A percentile compares a stretch with the other conserved stretches of the same genome.
These are phyloP conservation scores for Pterobdella sp. DNA, from an alignment of 2,888 invertebrate genomes.

Conservation along the genomic window DNA sequence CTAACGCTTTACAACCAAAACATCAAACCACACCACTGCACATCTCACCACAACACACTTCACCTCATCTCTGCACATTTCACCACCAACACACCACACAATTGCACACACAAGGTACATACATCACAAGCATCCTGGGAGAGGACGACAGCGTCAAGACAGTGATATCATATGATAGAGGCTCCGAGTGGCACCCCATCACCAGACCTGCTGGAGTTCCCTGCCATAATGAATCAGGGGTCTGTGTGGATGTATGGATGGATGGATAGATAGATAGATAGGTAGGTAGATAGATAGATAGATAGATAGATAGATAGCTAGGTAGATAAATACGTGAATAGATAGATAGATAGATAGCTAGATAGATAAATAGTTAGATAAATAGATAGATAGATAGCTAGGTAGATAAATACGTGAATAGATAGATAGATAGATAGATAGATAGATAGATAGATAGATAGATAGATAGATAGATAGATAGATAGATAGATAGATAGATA, in stretches of 20 bases:
- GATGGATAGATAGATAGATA: background rate
- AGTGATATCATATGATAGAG: slow-evolving; percentile 47
- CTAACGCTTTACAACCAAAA: slow-evolving; percentile 19
- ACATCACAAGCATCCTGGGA: slow-evolving; percentile 47
- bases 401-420: no score
- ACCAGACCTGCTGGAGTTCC: slow-evolving; percentile 40
- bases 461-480: no score
- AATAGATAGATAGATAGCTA: no score
- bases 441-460: no score
- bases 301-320: no score
- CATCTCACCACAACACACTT: no score
- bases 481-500: no score
- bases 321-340: no score
- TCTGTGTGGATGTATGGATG: background rate
- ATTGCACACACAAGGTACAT: slow-evolving; percentile 41
- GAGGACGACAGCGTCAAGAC: slow-evolving; percentile 46
- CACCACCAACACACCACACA: background rate
- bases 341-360: no score
- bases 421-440: no score
- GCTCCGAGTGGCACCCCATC: slow-evolving; percentile 47
- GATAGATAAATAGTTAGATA: no score
- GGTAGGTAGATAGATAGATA: no score
- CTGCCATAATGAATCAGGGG: slow-evolving; percentile 43
- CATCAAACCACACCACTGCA: slow-evolving; percentile 38
- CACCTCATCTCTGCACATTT: background rate